Base-by-base conservation (phyloP, 2,888 invertebrate genomes). In the Agrotis ipsilon region DNA sequence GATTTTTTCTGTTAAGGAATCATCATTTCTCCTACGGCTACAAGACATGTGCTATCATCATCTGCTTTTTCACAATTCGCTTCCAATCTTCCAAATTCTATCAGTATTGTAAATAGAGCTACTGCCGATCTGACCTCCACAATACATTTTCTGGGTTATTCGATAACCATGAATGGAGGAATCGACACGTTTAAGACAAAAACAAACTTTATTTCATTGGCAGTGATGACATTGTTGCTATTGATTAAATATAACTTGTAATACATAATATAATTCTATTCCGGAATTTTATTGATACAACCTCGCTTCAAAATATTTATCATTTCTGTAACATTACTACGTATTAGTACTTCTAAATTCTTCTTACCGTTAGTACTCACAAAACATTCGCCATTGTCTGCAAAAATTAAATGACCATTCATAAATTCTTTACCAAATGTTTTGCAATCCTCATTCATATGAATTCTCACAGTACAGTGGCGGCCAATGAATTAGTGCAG, bases 401-500 rank as follows among this genome's bases (percentile, higher is more conserved):
- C 27, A 21, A 73, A 78, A 78, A 55, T 55, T 55, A 55, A 32
- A 66, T 82, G 45, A 21, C 66, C 68, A 81, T 81, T 82, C 63
- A 81, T 79, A 79, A 75, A 79, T 75, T 69, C 75, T 75, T 72
- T 27, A 48, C 59, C 57, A 61, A 27, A 24, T 52, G 59, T 71
- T 21, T 72, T 24, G 45, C 68, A 72, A 75, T 64, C 59, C 66
- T 69, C 72, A 76, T 75, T 73, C 68, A 83, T 66, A 68, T 66
- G 39, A 73, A 62, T 75, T 82, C 78, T 74, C 77, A 72, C 63
- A 78, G 68, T 67, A 75, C 68, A 72, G 66, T 68, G 59, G 68
- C 48, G 78, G 68, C 77, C 78, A 81, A 83, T 82, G 84, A 84
- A 86, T 86, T 83, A 84, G 85, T 86, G 85, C 87, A 87, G 80